These are phyloP conservation scores for Psittacula cyanocephala DNA, from an alignment of 2,113 vertebrate genomes.

Conservation along the genomic window DNA sequence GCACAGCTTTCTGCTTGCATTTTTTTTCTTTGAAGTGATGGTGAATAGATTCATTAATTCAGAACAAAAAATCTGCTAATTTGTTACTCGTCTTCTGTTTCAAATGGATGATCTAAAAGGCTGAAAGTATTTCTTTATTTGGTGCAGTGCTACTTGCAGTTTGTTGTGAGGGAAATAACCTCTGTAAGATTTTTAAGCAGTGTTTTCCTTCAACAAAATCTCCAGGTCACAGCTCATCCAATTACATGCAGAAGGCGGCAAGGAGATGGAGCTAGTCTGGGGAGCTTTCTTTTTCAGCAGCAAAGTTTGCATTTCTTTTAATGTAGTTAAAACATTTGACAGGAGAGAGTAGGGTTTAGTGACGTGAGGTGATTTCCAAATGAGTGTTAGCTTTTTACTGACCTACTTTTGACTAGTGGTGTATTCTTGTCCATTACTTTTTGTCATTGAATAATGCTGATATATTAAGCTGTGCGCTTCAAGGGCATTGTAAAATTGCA, in stretches of 20 bases:
- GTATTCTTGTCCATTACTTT: constrained; percentile 50
- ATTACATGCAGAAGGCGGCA: neutral
- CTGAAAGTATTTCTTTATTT: neutral
- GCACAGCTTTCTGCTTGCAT: neutral
- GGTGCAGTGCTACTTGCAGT: neutral
- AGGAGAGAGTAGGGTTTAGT: neutral
- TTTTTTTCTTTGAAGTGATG: neutral
- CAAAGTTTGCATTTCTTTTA: constrained; percentile 30
- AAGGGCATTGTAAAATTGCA: constrained; percentile 58
- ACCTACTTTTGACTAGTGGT: constrained; percentile 50
- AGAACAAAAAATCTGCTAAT: constrained; percentile 29
- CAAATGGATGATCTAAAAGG: neutral
- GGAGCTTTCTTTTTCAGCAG: constrained; percentile 17
- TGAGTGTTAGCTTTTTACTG: constrained; percentile 33
- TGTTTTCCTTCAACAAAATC: constrained; percentile 38
- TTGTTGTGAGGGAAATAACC: neutral
- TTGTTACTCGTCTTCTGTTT: constrained; percentile 16
- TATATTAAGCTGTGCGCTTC: constrained; percentile 58
- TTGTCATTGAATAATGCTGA: constrained; percentile 60
- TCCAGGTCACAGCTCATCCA: constrained; percentile 8
- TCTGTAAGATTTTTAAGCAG: neutral
- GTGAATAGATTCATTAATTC: constrained; percentile 36
- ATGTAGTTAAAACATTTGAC: constrained; percentile 34
- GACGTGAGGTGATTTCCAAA: constrained; percentile 20
- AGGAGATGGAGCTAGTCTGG: constrained; percentile 9